Base-by-base conservation (phyloP, 2,888 invertebrate species). In the Eumerus sabulonum region DNA sequence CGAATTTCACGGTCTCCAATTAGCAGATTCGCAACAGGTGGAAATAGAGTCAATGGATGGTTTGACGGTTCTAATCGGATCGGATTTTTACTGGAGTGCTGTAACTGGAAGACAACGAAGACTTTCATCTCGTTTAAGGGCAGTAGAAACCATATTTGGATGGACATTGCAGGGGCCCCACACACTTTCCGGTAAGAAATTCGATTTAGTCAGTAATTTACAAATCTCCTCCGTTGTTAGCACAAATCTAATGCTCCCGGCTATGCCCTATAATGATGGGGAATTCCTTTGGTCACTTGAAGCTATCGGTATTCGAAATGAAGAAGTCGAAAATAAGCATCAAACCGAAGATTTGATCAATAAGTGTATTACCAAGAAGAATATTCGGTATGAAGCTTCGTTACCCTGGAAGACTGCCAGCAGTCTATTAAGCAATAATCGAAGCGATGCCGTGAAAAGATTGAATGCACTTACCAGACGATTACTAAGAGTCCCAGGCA, bases 321-420 rank as follows among this genome's bases (percentile, higher is more conserved):
- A 47, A 17, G 54, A 66, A 48, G 54, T 12, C 14, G 47, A 4
- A 17, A 57, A 38, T 12, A 7, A 0, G 12, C 13, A 9, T 13
- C 3, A 27, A 12, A 42, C 42, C n/a, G 14, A 53, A 18, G 17
- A 17, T 19, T 18, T 68, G 0, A 68, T 60, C 18, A 27, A 44
- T 1, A 54, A 36, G 16, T 64, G 54, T 54, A 54, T 64, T 5
- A 11, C 12, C 12, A 54, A 40, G 18, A n/a, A 57, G 11, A 48
- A 27, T 16, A n/a, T n/a, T 5, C 40, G 42, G 3, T 50, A 27
- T 27, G 19, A 40, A 4, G 70, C 60, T 27, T 53, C 14, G 12
- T 11, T 60, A 19, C 38, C 60, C 0, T 60, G 70, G 47, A 60
- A 53, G 27, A 53, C n/a, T n/a, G n/a, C n/a, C n/a, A n/a, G n/a